These are phyloP conservation scores for Pogonus chalceus DNA, from an alignment of 1,140 invertebrate genomes.

Conservation along the genomic window DNA sequence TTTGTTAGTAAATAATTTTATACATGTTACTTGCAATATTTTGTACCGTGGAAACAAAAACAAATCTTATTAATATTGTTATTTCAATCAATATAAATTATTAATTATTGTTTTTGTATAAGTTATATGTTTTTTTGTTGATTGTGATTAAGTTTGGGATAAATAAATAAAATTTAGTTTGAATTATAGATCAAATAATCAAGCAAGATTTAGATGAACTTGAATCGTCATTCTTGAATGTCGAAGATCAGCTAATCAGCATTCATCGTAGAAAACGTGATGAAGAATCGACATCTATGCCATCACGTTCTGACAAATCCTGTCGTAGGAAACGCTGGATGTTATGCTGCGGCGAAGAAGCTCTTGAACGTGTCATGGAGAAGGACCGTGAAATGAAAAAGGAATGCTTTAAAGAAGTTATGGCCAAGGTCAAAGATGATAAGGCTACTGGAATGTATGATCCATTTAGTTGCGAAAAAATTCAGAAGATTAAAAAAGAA, in stretches of 20 bases:
- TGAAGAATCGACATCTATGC: constrained; percentile 20
- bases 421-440: constrained; percentile 20
- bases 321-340: constrained; percentile 17
- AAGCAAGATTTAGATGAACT: constrained; percentile 12
- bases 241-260: neutral
- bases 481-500: constrained; percentile 22
- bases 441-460: constrained; percentile 14
- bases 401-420: constrained; percentile 25
- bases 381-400: constrained; percentile 21
- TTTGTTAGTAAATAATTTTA: neutral
- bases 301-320: constrained; percentile 18
- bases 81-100: no score
- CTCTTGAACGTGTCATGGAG: constrained; percentile 19
- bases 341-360: constrained; percentile 25
- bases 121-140: no score
- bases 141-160: constrained; percentile 17
- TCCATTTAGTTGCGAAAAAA: constrained; percentile 26
- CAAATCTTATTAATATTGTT: neutral
- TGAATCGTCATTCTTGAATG: neutral
- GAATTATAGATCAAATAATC: neutral
- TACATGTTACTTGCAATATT: constrained; percentile 1
- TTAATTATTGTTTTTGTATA: no score
- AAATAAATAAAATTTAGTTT: constrained; percentile 5
- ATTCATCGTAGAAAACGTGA: constrained; percentile 16
- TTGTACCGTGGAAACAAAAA: constrained; percentile 3